Base-by-base conservation (phyloP, 1,140 invertebrate genomes). In the Listronotus bonariensis region DNA sequence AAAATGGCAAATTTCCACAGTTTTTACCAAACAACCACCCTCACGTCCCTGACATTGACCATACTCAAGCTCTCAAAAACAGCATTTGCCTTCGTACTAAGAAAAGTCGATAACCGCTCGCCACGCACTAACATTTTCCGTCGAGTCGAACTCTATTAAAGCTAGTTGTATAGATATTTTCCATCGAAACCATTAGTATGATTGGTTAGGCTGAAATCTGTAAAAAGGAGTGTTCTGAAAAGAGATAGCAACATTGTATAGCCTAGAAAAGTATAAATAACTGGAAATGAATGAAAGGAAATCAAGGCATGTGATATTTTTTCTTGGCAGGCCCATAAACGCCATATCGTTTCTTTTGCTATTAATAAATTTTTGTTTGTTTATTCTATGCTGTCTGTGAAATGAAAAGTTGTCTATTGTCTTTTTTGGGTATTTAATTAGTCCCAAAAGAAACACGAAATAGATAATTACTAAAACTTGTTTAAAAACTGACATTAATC, bases 221-320 rank as follows among this genome's bases (percentile, higher is more conserved):
- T 52, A 36, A 52, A 38, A 36, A 54, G 52, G 38, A 5, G 52
- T 36, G 52, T 36, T 36, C 31, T 32, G 36, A 54, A 54, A 52
- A 52, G 52, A 54, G 52, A 40, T 15, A 20, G 52, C 31, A n/a
- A 40, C 11, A 40, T n/a, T 15, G 17, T 20, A 54, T 20, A 54
- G 18, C 38, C 34, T 54, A 54, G 52, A 54, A 54, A 54, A 41
- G 52, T 54, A 54, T 38, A 54, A 54, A 54, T 54, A 54, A 54
- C 52, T 54, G 52, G 52, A 54, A 54, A 36, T 54, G 52, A 54
- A 54, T 54, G 52, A 54, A 54, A 54, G 52, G 52, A 54, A 54
- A 54, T 18, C 52, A 15, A 52, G 34, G 26, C 49, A 52, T 52
- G 49, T 52, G 49, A 26, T 52, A 26, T 36, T 18, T 52, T 32